Base-by-base conservation (phyloP, 2,113 vertebrate genomes). In the Osmerus eperlanus region DNA sequence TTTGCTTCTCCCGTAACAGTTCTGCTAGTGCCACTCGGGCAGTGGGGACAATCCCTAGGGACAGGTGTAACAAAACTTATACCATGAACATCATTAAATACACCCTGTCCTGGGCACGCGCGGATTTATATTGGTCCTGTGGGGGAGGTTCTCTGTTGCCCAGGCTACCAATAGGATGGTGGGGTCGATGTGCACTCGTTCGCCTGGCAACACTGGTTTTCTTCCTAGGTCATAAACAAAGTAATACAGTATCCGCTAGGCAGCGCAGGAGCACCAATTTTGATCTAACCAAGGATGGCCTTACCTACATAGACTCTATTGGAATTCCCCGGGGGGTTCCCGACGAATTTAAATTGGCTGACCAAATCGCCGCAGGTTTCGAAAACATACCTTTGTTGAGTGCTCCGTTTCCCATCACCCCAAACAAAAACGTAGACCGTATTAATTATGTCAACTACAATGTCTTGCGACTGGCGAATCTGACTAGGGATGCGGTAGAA, bases 371-470 rank as follows among this genome's bases (percentile, higher is more conserved):
- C 3, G 18, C 65, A 13, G 65, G 65, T 16, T 56, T 55, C 2
- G 25, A 68, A 53, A 67, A 52, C 14, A 67, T n/a, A 28, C n/a
- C 29, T 13, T 4, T 65, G 13, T n/a, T n/a, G n/a, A n/a, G n/a
- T n/a, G n/a, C n/a, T n/a, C n/a, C n/a, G n/a, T 29, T 36, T 11
- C 29, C 23, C 12, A 32, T 65, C 3, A 74, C 72, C 28, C 19
- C 63, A 25, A 74, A 13, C 11, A 67, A 71, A 47, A 71, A 74
- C 67, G 60, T 70, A 15, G 32, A 61, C 7, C 63, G 67, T 28
- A 74, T 70, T 13, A 74, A 67, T n/a, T 78, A 67, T 56, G 73
- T 68, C 2, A 71, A 71, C 21, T 68, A 73, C 18, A 74, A 71
- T 32, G 25, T 74, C 14, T 47, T 59, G 51, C 55, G 25, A 4